phyloP scores from a whole-genome alignment of 1,140 invertebrate species.

The Drosophila melanica region DNA sequence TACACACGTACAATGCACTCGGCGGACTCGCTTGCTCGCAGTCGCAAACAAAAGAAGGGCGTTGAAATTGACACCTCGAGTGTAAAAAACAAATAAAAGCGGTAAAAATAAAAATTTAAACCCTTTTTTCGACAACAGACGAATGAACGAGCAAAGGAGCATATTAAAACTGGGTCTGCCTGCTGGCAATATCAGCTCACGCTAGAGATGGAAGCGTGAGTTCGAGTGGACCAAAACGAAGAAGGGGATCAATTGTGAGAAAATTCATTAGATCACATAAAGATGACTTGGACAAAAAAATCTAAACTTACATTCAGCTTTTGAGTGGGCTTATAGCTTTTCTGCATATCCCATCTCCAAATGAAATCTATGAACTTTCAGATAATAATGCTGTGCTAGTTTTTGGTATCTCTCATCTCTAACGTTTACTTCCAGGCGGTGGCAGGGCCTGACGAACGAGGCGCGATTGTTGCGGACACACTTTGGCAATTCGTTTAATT shows the following conservation, averaged over 20 bases:
- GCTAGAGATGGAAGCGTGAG: slow-evolving; percentile 27
- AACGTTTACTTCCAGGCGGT: neutral
- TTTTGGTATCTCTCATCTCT: slow-evolving; percentile 14
- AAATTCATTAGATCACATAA: too few relatives aligned
- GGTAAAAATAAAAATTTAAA: slow-evolving; percentile 54
- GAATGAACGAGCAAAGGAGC: slow-evolving; percentile 22
- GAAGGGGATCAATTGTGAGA: neutral
- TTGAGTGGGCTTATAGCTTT: neutral
- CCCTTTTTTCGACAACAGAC: slow-evolving; percentile 56
- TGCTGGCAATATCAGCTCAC: slow-evolving; percentile 22
- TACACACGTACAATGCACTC: slow-evolving; percentile 24
- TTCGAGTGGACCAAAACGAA: neutral
- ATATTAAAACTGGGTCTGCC: slow-evolving; percentile 46
- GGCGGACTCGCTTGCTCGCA: neutral
- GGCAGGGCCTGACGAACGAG: slow-evolving; percentile 55
- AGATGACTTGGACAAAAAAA: too few relatives aligned
- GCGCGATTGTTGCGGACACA: slow-evolving; percentile 75
- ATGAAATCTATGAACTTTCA: neutral
- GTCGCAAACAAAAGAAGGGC: slow-evolving; percentile 74
- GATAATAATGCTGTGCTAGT: neutral
- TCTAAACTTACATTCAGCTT: too few relatives aligned
- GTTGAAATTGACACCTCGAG: slow-evolving; percentile 81
- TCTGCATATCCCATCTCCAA: neutral
- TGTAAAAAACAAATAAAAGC: slow-evolving; percentile 70
- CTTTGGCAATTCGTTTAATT: slow-evolving; percentile 81